These are phyloP conservation scores for Dicerorhinus sumatrensis DNA, from an alignment of 2,113 vertebrate genomes.

Conservation along the genomic window DNA sequence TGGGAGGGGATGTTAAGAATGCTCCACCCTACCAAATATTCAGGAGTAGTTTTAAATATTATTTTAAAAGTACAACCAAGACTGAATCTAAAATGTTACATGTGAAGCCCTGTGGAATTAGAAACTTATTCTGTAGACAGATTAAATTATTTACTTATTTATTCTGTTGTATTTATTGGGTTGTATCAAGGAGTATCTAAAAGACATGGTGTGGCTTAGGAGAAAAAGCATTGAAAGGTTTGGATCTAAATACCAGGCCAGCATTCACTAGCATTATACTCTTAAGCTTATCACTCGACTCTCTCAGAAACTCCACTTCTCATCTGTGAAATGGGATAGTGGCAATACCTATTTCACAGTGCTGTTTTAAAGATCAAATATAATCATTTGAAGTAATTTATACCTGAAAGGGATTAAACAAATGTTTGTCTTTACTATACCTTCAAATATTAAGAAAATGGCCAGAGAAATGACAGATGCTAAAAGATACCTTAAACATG, in stretches of 20 bases:
- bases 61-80: neutral
- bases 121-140: neutral
- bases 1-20: neutral
- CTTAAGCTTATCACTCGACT: neutral
- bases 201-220: neutral
- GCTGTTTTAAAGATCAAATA: neutral
- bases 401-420: neutral
- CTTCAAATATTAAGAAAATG: conserved; percentile 31
- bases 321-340: neutral
- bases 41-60: neutral
- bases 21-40: neutral
- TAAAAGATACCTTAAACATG: neutral
- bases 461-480: neutral
- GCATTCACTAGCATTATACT: neutral
- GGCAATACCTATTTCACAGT: neutral
- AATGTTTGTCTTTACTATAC: neutral
- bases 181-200: neutral
- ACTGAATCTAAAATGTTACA: conserved; percentile 4
- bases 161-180: neutral
- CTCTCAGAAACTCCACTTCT: neutral
- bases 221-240: neutral
- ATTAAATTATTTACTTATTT: neutral
- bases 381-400: neutral
- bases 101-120: neutral
- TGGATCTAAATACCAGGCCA: neutral